These are phyloP conservation scores for Tychaedon coryphoeus DNA, from an alignment of 2,113 vertebrate species.

Conservation along the genomic window DNA sequence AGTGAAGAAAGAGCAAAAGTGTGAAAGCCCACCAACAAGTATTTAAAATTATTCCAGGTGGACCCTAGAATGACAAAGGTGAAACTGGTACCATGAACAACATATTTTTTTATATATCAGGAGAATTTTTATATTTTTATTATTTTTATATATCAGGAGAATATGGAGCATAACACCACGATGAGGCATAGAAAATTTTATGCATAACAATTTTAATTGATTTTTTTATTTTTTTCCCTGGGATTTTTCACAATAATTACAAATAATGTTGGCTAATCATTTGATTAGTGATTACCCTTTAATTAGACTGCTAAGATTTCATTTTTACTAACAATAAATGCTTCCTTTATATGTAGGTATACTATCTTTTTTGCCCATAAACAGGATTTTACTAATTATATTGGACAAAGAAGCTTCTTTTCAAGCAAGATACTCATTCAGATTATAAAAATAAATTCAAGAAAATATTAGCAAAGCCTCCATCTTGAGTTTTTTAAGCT, in stretches of 20 bases:
- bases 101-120: fast-evolving
- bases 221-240: neutral
- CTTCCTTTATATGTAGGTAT: neutral
- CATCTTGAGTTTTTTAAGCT: neutral
- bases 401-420: neutral
- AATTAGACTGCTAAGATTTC: neutral
- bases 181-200: neutral
- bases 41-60: neutral
- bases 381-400: neutral
- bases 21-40: neutral
- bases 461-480: neutral
- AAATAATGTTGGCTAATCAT: neutral
- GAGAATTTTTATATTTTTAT: no score
- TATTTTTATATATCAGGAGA: no score
- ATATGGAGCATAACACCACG: neutral
- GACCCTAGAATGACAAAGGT: neutral
- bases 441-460: neutral
- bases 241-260: neutral
- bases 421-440: neutral
- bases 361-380: neutral
- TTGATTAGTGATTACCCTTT: neutral
- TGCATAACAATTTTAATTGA: neutral
- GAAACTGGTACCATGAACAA: neutral
- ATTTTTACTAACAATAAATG: neutral
- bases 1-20: neutral